Percentiles rank a stretch among this genome's conserved stretches.
phyloP scores from a whole-genome alignment of 2,888 invertebrate genomes.

The Stenurella melanura region DNA sequence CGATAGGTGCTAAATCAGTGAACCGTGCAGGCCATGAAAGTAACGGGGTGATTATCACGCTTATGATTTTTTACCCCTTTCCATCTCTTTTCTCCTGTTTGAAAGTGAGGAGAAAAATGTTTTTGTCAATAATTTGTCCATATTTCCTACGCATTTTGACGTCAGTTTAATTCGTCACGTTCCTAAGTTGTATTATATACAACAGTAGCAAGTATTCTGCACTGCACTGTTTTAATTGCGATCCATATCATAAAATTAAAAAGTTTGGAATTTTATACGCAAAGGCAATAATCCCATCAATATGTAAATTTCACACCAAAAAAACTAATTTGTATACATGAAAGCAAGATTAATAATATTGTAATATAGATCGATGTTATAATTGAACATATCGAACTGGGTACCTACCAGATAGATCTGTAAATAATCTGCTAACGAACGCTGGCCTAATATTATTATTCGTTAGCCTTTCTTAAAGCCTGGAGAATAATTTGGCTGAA shows the following conservation, averaged over 20 bases:
- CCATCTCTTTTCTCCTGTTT: too few relatives aligned
- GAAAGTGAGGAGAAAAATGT: too few relatives aligned
- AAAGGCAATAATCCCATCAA: not conserved
- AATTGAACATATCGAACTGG: not conserved
- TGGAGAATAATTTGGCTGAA: not conserved
- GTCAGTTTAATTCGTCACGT: too few relatives aligned
- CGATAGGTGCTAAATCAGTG: too few relatives aligned
- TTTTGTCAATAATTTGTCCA: too few relatives aligned
- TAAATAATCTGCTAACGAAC: not conserved
- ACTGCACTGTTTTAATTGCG: too few relatives aligned
- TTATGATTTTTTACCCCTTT: too few relatives aligned
- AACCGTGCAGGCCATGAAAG: too few relatives aligned
- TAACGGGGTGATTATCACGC: too few relatives aligned
- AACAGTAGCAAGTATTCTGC: too few relatives aligned
- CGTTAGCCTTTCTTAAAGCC: not conserved
- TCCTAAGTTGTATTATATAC: too few relatives aligned
- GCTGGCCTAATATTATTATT: not conserved
- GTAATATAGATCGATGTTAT: not conserved
- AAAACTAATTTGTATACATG: slow-evolving; percentile 1
- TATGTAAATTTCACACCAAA: slow-evolving; percentile 4
- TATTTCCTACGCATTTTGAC: too few relatives aligned
- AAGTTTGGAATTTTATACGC: not conserved
- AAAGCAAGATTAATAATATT: slow-evolving; percentile 13
- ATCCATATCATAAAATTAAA: not conserved
- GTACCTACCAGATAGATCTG: not conserved